Evolutionary conservation across 2,113 vertebrate species (phyloP).

Genomic region (Aegithalos caudatus): DNA sequence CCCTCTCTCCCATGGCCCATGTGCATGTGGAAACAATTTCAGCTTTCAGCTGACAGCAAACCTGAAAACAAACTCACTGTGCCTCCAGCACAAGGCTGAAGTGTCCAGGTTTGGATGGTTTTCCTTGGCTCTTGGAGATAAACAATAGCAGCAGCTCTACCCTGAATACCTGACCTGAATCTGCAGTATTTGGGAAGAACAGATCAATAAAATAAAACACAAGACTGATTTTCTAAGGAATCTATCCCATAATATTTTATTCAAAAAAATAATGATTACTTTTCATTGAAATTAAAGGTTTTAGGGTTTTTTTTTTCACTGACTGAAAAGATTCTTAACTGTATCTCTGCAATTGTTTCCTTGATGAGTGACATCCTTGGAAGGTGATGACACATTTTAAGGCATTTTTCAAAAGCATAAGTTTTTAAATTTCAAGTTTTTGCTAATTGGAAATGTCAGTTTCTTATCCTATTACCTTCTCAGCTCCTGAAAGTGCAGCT

Average conservation of each 20-base stretch:
- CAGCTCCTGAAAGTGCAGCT: background rate
- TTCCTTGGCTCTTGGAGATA: background rate
- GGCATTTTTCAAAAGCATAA: background rate
- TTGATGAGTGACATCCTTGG: background rate
- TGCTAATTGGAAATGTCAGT: background rate
- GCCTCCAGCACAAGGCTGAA: background rate
- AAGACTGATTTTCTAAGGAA: background rate
- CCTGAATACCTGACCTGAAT: background rate
- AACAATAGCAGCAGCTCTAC: background rate
- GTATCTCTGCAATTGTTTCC: background rate
- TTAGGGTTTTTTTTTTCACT: background rate
- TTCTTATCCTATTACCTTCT: background rate
- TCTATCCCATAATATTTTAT: background rate
- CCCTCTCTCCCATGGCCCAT: fast-evolving
- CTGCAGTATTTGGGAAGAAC: background rate
- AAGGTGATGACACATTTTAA: background rate
- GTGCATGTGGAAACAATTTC: background rate
- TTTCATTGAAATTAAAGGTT: background rate
- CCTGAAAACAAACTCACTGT: background rate
- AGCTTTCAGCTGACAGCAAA: background rate
- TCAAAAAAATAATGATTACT: background rate
- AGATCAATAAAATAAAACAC: background rate
- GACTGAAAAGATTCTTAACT: background rate
- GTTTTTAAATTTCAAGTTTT: background rate
- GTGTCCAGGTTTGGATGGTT: background rate